These are phyloP conservation scores for Charadrius vociferus DNA, from an alignment of 2,113 vertebrate species.

Conservation along the genomic window DNA sequence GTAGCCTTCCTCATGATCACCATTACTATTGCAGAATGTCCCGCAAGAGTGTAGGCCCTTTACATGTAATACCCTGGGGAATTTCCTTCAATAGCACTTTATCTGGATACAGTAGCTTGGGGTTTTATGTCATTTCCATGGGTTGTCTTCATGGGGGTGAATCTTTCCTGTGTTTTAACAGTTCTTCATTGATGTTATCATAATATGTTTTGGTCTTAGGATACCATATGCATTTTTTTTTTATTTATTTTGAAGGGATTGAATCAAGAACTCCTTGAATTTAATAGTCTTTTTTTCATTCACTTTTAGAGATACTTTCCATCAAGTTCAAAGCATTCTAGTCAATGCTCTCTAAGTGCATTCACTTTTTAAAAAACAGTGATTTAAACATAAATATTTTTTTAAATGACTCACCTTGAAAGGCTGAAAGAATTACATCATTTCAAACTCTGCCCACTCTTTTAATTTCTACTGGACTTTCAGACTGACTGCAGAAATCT, in stretches of 20 bases:
- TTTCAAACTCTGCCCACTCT: neutral
- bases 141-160: neutral
- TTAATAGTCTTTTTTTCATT: neutral
- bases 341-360: neutral
- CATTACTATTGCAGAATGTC: neutral
- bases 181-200: neutral
- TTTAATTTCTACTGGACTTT: neutral
- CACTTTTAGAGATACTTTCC: neutral
- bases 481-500: neutral
- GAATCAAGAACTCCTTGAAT: neutral
- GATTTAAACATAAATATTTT: neutral
- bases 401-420: neutral
- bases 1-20: neutral
- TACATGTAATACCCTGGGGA: accelerated
- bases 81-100: neutral
- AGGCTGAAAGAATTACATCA: neutral
- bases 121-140: neutral
- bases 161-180: neutral
- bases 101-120: neutral
- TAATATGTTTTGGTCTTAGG: neutral
- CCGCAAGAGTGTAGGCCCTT: neutral
- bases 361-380: neutral
- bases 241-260: neutral
- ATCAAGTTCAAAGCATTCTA: neutral
- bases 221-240: neutral